phyloP scores from a whole-genome alignment of 2,113 vertebrate genomes.

The Equus quagga region DNA sequence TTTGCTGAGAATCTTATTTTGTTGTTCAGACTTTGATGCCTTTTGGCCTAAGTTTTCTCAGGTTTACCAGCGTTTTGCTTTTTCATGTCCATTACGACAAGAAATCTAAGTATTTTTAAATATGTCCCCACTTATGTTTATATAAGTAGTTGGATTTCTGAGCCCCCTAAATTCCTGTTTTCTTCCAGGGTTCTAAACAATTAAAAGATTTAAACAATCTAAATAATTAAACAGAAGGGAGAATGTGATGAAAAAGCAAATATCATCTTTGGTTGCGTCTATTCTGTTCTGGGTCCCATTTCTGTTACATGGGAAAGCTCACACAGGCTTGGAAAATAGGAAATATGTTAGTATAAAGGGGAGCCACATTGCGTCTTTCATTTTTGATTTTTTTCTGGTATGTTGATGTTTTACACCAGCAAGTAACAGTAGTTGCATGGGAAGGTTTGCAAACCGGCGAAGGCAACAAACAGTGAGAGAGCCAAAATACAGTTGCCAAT shows the following conservation, averaged over 20 bases:
- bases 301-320: not conserved
- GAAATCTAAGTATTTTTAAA: not conserved
- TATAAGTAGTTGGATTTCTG: not conserved
- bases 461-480: not conserved
- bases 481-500: not conserved
- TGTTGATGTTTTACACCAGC: not conserved
- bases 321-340: not conserved
- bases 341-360: not conserved
- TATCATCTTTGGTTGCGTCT: not conserved
- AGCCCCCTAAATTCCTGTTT: rapidly evolving
- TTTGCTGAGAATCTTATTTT: not conserved
- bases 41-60: not conserved
- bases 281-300: not conserved
- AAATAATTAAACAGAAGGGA: not conserved
- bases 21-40: not conserved
- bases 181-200: not conserved
- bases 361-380: not conserved
- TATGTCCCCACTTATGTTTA: not conserved
- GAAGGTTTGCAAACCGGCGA: not conserved
- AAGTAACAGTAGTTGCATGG: not conserved
- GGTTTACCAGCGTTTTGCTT: not conserved
- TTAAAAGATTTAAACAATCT: not conserved
- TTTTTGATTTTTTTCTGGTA: not conserved
- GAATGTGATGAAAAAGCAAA: not conserved
- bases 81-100: not conserved